phyloP scores from a whole-genome alignment of 2,797 vertebrate genomes.

The Dicrostonyx torquatus region DNA sequence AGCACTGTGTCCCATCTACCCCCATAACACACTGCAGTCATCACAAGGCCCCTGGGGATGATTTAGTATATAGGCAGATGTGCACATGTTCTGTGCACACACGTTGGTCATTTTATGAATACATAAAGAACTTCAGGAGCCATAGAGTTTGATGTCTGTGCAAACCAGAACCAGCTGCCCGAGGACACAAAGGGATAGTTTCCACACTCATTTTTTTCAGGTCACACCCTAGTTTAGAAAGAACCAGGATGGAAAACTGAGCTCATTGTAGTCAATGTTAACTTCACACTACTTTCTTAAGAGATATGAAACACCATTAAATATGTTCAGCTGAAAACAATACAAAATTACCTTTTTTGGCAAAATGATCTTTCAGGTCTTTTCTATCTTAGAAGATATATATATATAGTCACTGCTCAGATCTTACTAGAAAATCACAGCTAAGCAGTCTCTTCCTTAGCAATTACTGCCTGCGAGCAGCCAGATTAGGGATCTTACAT shows the following conservation, averaged over 20 bases:
- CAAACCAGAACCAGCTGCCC: neutral
- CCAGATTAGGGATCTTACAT: neutral
- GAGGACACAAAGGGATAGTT: neutral
- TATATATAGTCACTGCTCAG: conserved; percentile 74
- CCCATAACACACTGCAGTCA: no score
- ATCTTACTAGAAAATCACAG: conserved; percentile 74
- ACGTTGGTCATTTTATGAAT: neutral
- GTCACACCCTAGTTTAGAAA: neutral
- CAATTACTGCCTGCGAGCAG: conserved; percentile 44
- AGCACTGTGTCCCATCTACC: neutral
- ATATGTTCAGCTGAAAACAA: conserved; percentile 56
- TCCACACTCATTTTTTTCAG: neutral
- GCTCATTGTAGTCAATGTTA: neutral
- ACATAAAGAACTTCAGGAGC: neutral
- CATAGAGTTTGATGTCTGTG: neutral
- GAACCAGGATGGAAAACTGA: neutral
- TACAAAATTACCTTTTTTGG: conserved; percentile 68
- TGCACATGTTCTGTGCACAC: neutral
- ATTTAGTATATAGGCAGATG: neutral
- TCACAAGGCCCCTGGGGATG: neutral
- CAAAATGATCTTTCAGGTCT: conserved; percentile 61
- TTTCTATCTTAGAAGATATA: conserved; percentile 74
- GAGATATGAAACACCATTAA: conserved; percentile 49
- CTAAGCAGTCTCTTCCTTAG: conserved; percentile 37
- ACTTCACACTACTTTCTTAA: neutral